A percentile compares a stretch with the other conserved stretches of the same genome.
phyloP scores from a whole-genome alignment of 2,113 vertebrate genomes.

The Shinisaurus crocodilurus region DNA sequence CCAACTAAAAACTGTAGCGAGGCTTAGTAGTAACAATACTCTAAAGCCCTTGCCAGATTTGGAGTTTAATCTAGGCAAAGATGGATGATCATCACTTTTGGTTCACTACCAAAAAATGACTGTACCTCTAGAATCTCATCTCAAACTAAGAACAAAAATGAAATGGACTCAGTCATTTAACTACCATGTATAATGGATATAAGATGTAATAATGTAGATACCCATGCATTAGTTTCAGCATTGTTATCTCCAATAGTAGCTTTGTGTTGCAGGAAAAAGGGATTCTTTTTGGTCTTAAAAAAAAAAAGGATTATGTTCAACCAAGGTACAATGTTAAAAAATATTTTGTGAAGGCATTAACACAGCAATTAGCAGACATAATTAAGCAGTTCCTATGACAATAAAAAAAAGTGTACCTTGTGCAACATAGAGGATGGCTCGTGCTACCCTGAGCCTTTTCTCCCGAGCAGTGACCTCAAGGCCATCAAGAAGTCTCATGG shows the following conservation, averaged over 20 bases:
- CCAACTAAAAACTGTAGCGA: background rate
- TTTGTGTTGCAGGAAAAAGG: background rate
- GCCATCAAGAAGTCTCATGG: conserved; percentile 93
- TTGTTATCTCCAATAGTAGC: background rate
- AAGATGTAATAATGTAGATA: background rate
- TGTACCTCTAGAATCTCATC: background rate
- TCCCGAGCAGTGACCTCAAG: conserved; percentile 93
- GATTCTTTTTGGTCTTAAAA: background rate
- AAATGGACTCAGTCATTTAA: background rate
- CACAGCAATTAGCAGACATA: background rate
- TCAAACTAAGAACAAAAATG: background rate
- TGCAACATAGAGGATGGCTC: conserved; percentile 95
- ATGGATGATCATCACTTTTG: background rate
- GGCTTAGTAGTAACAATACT: background rate
- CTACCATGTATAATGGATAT: background rate
- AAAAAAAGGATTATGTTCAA: background rate
- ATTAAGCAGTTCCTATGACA: background rate
- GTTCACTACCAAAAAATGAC: background rate
- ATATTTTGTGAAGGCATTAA: background rate
- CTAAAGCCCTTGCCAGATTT: background rate
- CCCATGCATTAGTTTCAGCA: accelerated
- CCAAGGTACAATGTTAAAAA: background rate
- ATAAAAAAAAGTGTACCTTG: conserved; percentile 81
- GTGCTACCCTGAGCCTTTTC: conserved; percentile 88
- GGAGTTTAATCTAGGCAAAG: background rate